Percentiles rank a stretch among this genome's conserved stretches.
Conservation (phyloP, 2,113 vertebrate species). For the Glaucomys volans region DNA sequence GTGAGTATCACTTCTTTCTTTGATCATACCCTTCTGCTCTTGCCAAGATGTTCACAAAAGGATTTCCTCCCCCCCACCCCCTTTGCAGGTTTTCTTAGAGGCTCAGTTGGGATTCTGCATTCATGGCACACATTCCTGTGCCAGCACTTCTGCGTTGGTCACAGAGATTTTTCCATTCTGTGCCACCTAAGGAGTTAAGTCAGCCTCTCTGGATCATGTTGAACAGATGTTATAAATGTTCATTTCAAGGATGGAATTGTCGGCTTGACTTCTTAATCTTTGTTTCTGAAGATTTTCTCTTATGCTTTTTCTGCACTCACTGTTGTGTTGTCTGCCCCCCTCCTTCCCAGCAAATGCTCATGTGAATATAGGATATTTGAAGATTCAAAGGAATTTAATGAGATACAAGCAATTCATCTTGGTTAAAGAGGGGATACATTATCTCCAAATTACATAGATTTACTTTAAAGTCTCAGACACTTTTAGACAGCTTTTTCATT, state of each 20-base stretch:
- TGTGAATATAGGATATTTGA: conserved; percentile 54
- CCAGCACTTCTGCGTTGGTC: not conserved
- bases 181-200: not conserved
- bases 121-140: not conserved
- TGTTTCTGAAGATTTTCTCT: conserved; percentile 41
- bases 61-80: rapidly evolving
- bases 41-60: not conserved
- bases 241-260: conserved; percentile 8
- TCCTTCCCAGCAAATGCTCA: not conserved
- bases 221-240: conserved; percentile 21
- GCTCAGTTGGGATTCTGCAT: conserved; percentile 17
- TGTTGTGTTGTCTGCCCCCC: not conserved
- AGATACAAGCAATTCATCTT: conserved; percentile 47
- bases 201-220: not conserved
- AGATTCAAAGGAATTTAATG: conserved; percentile 56
- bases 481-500: conserved; percentile 72
- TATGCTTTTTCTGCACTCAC: conserved; percentile 37
- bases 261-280: conserved; percentile 52
- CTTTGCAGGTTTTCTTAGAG: not conserved
- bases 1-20: not conserved
- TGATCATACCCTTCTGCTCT: not conserved
- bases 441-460: conserved; percentile 17
- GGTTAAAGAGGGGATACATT: conserved; percentile 44
- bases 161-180: not conserved
- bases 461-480: conserved; percentile 42